These are phyloP conservation scores for Anoncus sp. DNA, from an alignment of 2,888 invertebrate genomes.

Conservation along the genomic window DNA sequence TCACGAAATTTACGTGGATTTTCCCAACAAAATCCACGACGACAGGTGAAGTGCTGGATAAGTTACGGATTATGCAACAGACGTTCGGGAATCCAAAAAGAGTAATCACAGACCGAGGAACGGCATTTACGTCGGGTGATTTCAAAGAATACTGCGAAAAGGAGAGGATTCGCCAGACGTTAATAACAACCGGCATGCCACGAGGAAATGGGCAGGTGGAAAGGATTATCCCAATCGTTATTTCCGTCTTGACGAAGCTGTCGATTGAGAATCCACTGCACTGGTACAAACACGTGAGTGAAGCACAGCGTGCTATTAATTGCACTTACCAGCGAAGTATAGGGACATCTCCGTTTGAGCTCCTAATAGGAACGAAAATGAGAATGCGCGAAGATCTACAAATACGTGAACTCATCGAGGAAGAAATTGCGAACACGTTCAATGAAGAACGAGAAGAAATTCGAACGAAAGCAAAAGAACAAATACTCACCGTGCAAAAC, in stretches of 20 bases:
- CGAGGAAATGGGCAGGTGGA: constrained; percentile 57
- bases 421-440: constrained; percentile 40
- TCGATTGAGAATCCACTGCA: constrained; percentile 34
- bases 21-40: constrained; percentile 73
- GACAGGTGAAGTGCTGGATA: constrained; percentile 61
- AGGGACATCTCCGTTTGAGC: constrained; percentile 47
- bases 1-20: constrained; percentile 74
- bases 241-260: constrained; percentile 30
- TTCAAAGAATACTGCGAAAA: constrained; percentile 53
- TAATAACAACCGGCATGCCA: constrained; percentile 74
- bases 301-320: constrained; percentile 46
- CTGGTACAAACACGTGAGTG: constrained; percentile 29
- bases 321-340: constrained; percentile 43
- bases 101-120: constrained; percentile 66
- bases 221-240: constrained; percentile 42
- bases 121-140: constrained; percentile 63
- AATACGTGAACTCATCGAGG: constrained; percentile 62
- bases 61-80: constrained; percentile 36
- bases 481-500: constrained; percentile 52
- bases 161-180: constrained; percentile 55
- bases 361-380: constrained; percentile 38
- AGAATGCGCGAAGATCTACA: constrained; percentile 34
- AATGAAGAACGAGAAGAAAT: constrained; percentile 26
- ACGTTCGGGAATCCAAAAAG: constrained; percentile 61
- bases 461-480: constrained; percentile 34